A percentile compares a stretch with the other conserved stretches of the same genome.
Evolutionary conservation across 2,888 invertebrate species (phyloP).

Genomic region (Mimachlamys varia): DNA sequence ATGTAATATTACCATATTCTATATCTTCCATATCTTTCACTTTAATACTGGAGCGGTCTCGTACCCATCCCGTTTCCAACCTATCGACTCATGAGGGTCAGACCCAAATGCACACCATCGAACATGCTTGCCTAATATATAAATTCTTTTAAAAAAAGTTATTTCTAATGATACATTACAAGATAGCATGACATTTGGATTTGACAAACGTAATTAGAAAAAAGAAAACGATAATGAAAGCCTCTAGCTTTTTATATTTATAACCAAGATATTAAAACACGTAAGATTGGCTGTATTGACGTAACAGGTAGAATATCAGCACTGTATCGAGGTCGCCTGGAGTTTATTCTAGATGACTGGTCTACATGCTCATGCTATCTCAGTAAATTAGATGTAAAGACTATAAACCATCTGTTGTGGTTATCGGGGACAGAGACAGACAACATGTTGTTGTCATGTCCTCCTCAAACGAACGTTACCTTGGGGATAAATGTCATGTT

Average conservation of each 20-base stretch:
- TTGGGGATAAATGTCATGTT: neutral
- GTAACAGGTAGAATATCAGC: neutral
- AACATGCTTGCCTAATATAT: too few relatives aligned
- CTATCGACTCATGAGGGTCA: too few relatives aligned
- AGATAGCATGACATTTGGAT: neutral
- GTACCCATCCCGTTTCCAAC: too few relatives aligned
- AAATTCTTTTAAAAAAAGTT: too few relatives aligned
- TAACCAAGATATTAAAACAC: neutral
- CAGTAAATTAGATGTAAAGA: neutral
- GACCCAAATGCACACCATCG: too few relatives aligned
- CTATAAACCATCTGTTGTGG: neutral
- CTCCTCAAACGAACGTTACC: neutral
- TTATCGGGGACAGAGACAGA: neutral
- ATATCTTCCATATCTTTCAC: neutral
- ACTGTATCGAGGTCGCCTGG: neutral
- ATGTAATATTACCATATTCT: too few relatives aligned
- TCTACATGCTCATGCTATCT: neutral
- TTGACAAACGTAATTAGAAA: neutral
- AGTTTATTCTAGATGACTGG: neutral
- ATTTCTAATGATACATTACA: neutral
- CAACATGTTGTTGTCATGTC: neutral
- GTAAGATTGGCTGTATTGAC: neutral
- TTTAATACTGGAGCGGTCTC: too few relatives aligned
- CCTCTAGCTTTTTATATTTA: neutral
- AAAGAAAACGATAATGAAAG: neutral